phyloP scores from a whole-genome alignment of 2,113 vertebrate genomes.

The Nycticebus coucang region DNA sequence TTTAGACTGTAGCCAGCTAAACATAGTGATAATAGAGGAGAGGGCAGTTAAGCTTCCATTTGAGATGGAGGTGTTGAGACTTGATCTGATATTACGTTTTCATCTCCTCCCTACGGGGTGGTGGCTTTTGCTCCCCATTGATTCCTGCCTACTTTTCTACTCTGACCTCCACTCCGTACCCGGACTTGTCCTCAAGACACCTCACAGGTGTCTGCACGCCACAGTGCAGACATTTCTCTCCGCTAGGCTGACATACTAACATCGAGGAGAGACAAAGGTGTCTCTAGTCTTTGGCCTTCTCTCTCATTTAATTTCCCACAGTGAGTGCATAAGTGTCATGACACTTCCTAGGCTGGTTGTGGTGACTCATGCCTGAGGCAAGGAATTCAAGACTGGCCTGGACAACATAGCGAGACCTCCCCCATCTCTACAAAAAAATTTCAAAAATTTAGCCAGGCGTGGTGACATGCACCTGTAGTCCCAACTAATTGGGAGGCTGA shows the following conservation, averaged over 20 bases:
- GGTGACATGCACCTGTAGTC: too few relatives aligned
- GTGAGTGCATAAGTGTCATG: not conserved
- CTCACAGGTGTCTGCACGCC: not conserved
- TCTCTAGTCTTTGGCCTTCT: not conserved
- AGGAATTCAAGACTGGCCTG: too few relatives aligned
- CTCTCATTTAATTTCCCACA: not conserved
- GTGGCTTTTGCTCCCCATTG: not conserved
- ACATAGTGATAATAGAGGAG: not conserved
- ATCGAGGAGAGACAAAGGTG: not conserved
- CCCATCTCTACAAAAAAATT: too few relatives aligned
- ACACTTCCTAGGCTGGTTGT: too few relatives aligned
- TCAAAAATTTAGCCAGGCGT: too few relatives aligned
- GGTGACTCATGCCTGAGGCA: too few relatives aligned
- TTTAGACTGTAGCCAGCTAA: constrained; percentile 15
- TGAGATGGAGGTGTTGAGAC: constrained; percentile 49
- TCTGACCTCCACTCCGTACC: not conserved
- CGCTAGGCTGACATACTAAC: not conserved
- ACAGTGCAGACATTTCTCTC: not conserved
- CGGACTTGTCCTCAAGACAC: too few relatives aligned
- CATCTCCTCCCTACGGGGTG: constrained; percentile 45
- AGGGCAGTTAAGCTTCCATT: not conserved
- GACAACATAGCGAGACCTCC: too few relatives aligned
- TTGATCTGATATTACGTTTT: constrained; percentile 64
- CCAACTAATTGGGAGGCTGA: too few relatives aligned
- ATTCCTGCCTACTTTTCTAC: not conserved